A percentile compares a stretch with the other conserved stretches of the same genome.
Evolutionary conservation across 2,797 vertebrate genomes (phyloP).

Genomic region (Pseudocheirus occidentalis): DNA sequence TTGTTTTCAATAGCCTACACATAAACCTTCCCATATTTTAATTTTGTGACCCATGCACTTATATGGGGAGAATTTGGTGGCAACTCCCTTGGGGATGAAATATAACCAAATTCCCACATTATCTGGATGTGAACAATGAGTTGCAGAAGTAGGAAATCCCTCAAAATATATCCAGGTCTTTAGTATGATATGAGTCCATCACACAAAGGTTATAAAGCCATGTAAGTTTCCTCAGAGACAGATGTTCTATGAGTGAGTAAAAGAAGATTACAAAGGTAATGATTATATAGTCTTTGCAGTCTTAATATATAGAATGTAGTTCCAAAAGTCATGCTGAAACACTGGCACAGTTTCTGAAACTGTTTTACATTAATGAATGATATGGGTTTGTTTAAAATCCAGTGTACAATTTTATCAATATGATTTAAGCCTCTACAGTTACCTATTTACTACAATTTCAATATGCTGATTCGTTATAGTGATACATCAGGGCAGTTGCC

Average conservation of each 20-base stretch:
- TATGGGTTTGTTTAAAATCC: neutral
- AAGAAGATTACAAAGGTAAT: neutral
- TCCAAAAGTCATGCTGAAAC: neutral
- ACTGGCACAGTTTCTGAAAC: neutral
- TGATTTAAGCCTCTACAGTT: neutral
- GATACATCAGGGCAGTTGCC: neutral
- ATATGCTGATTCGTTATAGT: neutral
- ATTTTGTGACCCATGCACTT: neutral
- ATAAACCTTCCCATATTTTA: neutral
- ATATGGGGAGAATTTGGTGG: neutral
- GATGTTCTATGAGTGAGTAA: neutral
- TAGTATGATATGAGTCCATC: neutral
- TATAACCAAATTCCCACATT: neutral
- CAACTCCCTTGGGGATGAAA: neutral
- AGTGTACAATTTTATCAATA: slow-evolving; percentile 16
- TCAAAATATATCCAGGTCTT: neutral
- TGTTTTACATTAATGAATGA: slow-evolving; percentile 9
- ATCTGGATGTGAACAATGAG: neutral
- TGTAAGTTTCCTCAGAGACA: neutral
- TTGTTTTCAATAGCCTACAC: neutral
- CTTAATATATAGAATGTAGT: neutral
- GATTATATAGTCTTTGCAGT: neutral
- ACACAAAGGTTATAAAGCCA: neutral
- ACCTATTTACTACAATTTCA: neutral
- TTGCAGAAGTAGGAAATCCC: neutral